phyloP scores from a whole-genome alignment of 2,888 invertebrate genomes.

The Pasiphila rectangulata region DNA sequence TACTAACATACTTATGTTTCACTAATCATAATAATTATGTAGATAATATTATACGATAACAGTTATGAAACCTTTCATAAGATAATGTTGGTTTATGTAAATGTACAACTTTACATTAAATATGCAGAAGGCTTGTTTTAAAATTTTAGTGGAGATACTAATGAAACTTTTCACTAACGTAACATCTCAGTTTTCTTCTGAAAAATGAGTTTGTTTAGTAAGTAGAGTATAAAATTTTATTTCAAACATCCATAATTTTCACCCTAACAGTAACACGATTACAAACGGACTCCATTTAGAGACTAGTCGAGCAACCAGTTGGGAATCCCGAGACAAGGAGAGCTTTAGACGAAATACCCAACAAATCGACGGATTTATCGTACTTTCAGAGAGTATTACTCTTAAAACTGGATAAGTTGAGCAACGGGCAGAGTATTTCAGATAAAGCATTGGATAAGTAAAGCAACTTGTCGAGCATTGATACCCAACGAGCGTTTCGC shows the following conservation, averaged over 20 bases:
- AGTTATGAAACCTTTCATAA: too few species aligned
- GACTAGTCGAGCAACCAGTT: slow-evolving; percentile 34
- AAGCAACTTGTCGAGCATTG: slow-evolving; percentile 37
- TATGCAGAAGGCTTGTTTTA: too few species aligned
- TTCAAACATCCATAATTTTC: slow-evolving; percentile 8
- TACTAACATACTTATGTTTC: too few species aligned
- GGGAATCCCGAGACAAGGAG: not conserved
- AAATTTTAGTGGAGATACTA: not conserved
- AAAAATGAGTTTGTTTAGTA: too few species aligned
- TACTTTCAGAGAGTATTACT: not conserved
- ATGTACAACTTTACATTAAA: too few species aligned
- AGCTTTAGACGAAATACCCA: not conserved
- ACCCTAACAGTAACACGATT: slow-evolving; percentile 12
- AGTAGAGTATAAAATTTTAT: too few species aligned
- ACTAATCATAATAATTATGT: too few species aligned
- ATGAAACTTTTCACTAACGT: too few species aligned
- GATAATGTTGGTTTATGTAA: too few species aligned
- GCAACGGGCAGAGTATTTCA: not conserved
- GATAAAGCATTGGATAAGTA: slow-evolving; percentile 36
- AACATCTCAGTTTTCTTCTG: too few species aligned
- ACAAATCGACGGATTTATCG: not conserved
- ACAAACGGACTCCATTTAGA: slow-evolving; percentile 13
- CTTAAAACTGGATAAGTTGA: not conserved
- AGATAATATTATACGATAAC: too few species aligned
- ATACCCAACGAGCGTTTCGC: slow-evolving; percentile 42